phyloP scores from a whole-genome alignment of 2,797 vertebrate genomes.

The Lutjanus campechanus region DNA sequence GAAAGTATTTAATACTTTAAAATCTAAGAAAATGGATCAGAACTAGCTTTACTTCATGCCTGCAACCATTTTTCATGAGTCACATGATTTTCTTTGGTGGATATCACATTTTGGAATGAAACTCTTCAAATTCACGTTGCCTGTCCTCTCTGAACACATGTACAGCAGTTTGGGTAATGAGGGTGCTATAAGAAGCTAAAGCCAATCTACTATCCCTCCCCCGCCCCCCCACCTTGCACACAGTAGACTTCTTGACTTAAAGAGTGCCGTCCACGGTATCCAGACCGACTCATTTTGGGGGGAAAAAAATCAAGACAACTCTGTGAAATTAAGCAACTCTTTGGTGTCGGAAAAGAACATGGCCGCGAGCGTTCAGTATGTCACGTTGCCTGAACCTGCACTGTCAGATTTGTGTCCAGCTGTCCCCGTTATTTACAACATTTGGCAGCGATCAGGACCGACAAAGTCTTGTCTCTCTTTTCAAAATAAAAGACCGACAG shows the following conservation, averaged over 20 bases:
- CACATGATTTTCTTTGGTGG: slow-evolving; percentile 21
- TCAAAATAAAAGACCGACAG: slow-evolving; percentile 68
- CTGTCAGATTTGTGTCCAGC: slow-evolving; percentile 90
- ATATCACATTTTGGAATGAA: slow-evolving; percentile 61
- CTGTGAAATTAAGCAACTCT: slow-evolving; percentile 82
- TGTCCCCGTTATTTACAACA: slow-evolving; percentile 86
- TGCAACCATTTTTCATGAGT: slow-evolving; percentile 23
- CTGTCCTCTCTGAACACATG: slow-evolving; percentile 32
- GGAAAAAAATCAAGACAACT: slow-evolving; percentile 73
- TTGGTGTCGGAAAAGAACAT: slow-evolving; percentile 84
- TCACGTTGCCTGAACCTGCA: slow-evolving; percentile 75
- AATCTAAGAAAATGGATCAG: slow-evolving; percentile 32
- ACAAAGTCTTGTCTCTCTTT: slow-evolving; percentile 67
- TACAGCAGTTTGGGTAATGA: slow-evolving; percentile 51
- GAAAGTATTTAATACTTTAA: slow-evolving; percentile 25
- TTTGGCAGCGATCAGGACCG: slow-evolving; percentile 88
- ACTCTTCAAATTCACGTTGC: slow-evolving; percentile 43
- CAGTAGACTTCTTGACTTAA: slow-evolving; percentile 35
- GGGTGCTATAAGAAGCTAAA: slow-evolving; percentile 42
- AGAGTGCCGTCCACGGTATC: slow-evolving; percentile 20
- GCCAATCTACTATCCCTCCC: slow-evolving; percentile 11
- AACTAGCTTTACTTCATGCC: slow-evolving; percentile 12
- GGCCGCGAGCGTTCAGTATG: slow-evolving; percentile 64
- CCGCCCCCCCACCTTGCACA: background rate
- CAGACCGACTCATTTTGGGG: slow-evolving; percentile 39